phyloP scores from a whole-genome alignment of 2,113 vertebrate species.

The Rhineura floridana region DNA sequence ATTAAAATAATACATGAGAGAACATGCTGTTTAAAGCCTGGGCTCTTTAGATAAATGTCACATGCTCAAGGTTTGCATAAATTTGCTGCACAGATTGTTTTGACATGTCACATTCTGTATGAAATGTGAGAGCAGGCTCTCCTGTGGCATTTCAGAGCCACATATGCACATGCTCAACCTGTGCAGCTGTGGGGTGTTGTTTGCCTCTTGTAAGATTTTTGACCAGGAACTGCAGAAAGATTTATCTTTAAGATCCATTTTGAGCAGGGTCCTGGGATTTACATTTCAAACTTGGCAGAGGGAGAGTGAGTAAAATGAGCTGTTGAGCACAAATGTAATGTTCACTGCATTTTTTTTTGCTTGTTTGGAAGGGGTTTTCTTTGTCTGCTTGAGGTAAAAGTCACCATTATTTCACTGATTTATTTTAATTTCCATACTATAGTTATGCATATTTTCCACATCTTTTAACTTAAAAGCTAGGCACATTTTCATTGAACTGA shows the following conservation, averaged over 20 bases:
- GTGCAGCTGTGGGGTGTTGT: conserved; percentile 25
- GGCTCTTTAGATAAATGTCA: conserved; percentile 39
- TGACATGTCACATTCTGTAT: conserved; percentile 37
- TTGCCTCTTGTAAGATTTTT: conserved; percentile 39
- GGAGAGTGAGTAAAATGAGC: conserved; percentile 37
- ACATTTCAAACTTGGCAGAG: conserved; percentile 50
- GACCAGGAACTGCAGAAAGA: conserved; percentile 4
- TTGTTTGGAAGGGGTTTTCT: not conserved
- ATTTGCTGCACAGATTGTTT: conserved; percentile 50
- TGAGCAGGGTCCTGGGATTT: conserved; percentile 51
- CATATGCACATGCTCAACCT: not conserved
- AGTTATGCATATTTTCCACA: conserved; percentile 3
- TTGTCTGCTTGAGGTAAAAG: conserved; percentile 36
- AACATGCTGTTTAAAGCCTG: conserved; percentile 5
- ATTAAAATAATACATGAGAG: conserved; percentile 33
- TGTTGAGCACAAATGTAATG: not conserved
- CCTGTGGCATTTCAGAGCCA: conserved; percentile 49
- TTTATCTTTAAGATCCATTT: conserved; percentile 56
- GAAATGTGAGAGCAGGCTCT: conserved; percentile 50
- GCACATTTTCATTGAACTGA: not conserved
- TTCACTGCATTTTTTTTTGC: conserved; percentile 24
- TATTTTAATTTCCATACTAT: conserved; percentile 9
- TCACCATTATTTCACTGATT: not conserved
- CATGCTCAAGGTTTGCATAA: conserved; percentile 14
- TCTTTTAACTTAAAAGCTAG: not conserved